Evolutionary conservation across 2,113 vertebrate species (phyloP), one percentile per base, ranked within the genome.

Genomic region (Bombycilla garrulus): DNA sequence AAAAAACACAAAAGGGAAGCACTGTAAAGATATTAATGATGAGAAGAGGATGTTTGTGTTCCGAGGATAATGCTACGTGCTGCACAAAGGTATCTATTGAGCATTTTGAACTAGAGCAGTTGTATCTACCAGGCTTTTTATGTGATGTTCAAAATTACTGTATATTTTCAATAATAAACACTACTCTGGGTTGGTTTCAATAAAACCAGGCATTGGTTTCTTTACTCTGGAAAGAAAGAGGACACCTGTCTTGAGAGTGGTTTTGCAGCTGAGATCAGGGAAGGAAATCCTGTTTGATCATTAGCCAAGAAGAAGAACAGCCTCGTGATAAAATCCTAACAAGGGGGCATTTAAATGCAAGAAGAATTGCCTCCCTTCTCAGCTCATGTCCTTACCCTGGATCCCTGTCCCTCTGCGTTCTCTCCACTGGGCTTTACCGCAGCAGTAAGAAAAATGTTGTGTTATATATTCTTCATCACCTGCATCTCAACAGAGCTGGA

Each of bases 161-260:
- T 97, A 92, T 97, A 97, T 97, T 97, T 97, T 97, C 96, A 96
- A 71, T 95, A 97, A 97, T 97, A 97, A 97, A 97, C 84, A 97
- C 90, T 95, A 91, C 91, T 96, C 92, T 94, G 96, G 92, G 94
- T 96, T 96, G 90, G 92, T 97, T 97, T 97, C 92, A 95, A 42
- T 95, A 94, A 92, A 95, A 93, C 24, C 62, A 86, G 31, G 25
- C 48, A 86, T 81, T 11, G 0, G 82, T 93, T 92, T 77, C 25
- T 92, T 95, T 84, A n/a, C 29, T 48, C 44, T 85, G 81, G 51
- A 81, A 71, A 83, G 33, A 44, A 93, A 90, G 72, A 93, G 15
- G 31, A 67, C 40, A 24, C 10, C 23, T 78, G 8, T 38, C n/a
- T 72, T 56, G 26, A 36, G 16, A 54, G 25, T 33, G 44, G 1